phyloP scores from a whole-genome alignment of 1,140 invertebrate genomes.

The Aphelinus certus region DNA sequence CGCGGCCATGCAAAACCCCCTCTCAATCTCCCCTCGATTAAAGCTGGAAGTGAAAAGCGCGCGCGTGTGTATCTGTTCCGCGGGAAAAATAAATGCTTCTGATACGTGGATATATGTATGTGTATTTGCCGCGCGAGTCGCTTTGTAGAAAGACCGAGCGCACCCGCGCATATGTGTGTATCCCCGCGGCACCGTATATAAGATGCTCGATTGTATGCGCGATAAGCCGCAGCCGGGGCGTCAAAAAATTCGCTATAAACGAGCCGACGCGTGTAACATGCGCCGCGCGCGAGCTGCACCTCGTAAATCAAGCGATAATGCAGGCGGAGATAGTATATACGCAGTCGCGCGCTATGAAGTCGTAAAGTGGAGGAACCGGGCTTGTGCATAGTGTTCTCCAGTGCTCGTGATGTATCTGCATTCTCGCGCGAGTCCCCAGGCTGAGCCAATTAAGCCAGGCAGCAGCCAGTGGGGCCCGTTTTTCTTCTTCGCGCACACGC shows the following conservation, averaged over 20 bases:
- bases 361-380: background rate
- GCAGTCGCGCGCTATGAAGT: background rate
- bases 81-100: too few species aligned
- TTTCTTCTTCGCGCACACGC: background rate
- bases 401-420: too few species aligned
- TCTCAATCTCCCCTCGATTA: background rate
- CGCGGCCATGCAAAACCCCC: background rate
- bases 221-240: too few species aligned
- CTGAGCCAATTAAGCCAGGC: background rate
- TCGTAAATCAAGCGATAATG: background rate
- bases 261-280: background rate
- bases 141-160: too few species aligned
- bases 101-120: too few species aligned
- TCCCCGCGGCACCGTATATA: too few species aligned
- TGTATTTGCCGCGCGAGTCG: too few species aligned
- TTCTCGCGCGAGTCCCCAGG: too few species aligned
- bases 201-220: too few species aligned
- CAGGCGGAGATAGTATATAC: background rate
- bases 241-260: too few species aligned
- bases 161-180: too few species aligned
- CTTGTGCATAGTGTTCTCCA: too few species aligned
- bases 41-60: slow-evolving; percentile 6
- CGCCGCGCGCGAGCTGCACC: background rate
- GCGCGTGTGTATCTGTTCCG: background rate
- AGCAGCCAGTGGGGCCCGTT: background rate